Evolutionary conservation across 1,140 invertebrate genomes (phyloP).

Genomic region (Globodera rostochiensis): DNA sequence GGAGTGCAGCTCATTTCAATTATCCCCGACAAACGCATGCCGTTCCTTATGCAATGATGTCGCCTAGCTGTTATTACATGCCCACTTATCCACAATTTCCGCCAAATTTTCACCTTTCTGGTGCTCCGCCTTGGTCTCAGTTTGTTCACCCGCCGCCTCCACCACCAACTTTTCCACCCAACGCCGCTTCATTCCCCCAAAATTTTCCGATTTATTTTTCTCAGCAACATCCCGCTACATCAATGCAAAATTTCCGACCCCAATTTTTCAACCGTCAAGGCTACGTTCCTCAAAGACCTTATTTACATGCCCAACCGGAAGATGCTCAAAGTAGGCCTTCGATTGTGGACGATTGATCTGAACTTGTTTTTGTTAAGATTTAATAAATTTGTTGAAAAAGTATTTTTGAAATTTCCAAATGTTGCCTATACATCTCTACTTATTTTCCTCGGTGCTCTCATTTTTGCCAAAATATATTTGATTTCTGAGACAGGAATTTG

Average conservation of each 20-base stretch:
- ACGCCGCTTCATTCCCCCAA: neutral
- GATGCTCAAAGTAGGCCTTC: neutral
- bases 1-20: neutral
- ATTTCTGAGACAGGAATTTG: no score
- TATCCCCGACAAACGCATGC: neutral
- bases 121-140: neutral
- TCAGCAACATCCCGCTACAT: neutral
- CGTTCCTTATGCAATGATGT: neutral
- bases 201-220: neutral
- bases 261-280: neutral
- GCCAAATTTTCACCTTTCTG: neutral
- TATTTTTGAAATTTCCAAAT: no score
- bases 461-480: no score
- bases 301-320: neutral
- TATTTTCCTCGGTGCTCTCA: no score
- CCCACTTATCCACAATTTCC: neutral
- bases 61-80: neutral
- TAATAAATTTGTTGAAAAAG: no score
- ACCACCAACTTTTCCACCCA: slow-evolving; percentile 7
- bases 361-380: neutral
- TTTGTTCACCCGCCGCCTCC: slow-evolving; percentile 7
- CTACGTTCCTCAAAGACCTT: neutral
- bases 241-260: neutral
- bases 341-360: neutral
- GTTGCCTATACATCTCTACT: no score